Percentiles rank a stretch among this genome's conserved stretches.
phyloP scores from a whole-genome alignment of 1,140 invertebrate genomes.

The Drosophila willistoni region DNA sequence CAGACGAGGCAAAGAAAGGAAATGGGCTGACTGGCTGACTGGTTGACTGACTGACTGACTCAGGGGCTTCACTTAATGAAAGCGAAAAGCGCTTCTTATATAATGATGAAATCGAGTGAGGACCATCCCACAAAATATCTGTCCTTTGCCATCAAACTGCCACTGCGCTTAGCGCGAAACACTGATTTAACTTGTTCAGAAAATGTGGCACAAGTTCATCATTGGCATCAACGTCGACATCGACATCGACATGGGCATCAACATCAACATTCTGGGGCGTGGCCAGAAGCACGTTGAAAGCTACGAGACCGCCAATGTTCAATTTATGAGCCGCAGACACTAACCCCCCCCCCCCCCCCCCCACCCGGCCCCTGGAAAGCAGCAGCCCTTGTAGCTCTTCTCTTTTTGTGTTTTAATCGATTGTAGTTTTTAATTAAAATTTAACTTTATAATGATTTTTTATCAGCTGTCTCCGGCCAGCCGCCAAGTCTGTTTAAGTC shows the following conservation, averaged over 20 bases:
- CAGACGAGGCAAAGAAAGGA: slow-evolving; percentile 25
- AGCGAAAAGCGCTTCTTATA: slow-evolving; percentile 76
- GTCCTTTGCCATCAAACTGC: slow-evolving; percentile 65
- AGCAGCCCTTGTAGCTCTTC: not conserved
- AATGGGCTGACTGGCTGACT: not conserved
- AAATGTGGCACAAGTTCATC: slow-evolving; percentile 79
- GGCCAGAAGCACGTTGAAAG: slow-evolving; percentile 68
- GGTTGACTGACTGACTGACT: not conserved
- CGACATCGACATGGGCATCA: slow-evolving; percentile 10
- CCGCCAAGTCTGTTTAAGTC: slow-evolving; percentile 59
- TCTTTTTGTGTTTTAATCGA: slow-evolving; percentile 55
- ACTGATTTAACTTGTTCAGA: slow-evolving; percentile 49
- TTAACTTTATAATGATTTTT: slow-evolving; percentile 83
- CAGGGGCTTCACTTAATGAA: slow-evolving; percentile 65
- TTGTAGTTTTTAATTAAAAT: slow-evolving; percentile 83
- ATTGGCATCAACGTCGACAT: slow-evolving; percentile 17
- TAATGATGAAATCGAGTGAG: slow-evolving; percentile 41
- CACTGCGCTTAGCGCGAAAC: slow-evolving; percentile 48
- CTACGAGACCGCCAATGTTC: slow-evolving; percentile 61
- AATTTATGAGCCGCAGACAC: slow-evolving; percentile 82
- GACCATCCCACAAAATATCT: slow-evolving; percentile 32
- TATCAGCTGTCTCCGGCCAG: slow-evolving; percentile 72
- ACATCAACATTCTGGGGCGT: slow-evolving; percentile 49
- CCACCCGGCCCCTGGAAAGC: slow-evolving; percentile 21
- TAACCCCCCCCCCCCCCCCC: too few relatives aligned